Conservation (phyloP, 35 echinoderm and acorn worm genomes). For the Diadema setosum region DNA sequence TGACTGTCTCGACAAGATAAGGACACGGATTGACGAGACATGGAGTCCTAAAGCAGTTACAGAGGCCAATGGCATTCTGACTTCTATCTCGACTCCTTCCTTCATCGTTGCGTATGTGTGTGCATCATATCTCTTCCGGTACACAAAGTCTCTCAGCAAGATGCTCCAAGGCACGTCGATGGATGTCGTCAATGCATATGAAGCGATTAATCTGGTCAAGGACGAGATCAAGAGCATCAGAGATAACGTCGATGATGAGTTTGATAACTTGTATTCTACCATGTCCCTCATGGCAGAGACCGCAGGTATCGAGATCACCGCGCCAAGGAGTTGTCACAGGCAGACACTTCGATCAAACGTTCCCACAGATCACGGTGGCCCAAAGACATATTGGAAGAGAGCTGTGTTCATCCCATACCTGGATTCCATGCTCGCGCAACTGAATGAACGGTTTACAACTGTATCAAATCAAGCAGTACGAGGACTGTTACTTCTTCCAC, state of each 20-base stretch:
- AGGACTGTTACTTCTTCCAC: not conserved
- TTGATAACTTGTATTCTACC: not conserved
- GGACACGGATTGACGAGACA: no score
- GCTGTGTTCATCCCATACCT: slow-evolving; percentile 24
- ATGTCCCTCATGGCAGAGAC: not conserved
- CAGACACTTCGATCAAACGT: slow-evolving; percentile 38
- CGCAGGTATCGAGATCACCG: not conserved
- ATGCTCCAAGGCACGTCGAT: slow-evolving; percentile 19
- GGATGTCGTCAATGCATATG: slow-evolving; percentile 40
- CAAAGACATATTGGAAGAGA: not conserved
- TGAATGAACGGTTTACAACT: not conserved
- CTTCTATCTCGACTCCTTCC: no score
- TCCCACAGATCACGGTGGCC: not conserved
- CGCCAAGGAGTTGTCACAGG: not conserved
- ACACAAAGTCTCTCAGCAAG: not conserved
- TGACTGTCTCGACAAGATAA: not conserved
- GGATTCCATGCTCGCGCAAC: not conserved
- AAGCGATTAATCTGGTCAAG: not conserved
- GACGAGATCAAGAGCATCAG: not conserved
- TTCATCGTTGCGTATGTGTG: not conserved
- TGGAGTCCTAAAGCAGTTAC: no score
- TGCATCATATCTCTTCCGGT: slow-evolving; percentile 18
- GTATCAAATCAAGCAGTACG: not conserved
- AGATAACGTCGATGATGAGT: not conserved
- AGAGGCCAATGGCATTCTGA: no score